Conservation (phyloP, 2,888 invertebrate genomes). For the Pammene aurita region DNA sequence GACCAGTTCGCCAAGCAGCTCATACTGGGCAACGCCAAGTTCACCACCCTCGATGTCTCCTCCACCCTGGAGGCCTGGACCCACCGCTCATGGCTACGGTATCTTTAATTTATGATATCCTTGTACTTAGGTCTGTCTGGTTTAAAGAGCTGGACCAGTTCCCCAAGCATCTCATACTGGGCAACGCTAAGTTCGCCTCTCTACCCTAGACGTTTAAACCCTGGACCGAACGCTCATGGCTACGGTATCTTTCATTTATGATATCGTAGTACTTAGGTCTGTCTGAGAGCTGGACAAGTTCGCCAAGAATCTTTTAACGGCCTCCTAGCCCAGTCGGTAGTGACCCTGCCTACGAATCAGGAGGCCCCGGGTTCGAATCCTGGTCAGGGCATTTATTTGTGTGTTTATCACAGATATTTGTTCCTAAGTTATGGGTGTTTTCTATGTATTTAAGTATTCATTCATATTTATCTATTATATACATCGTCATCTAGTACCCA, state of each 20-base stretch:
- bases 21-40: slow-evolving; percentile 62
- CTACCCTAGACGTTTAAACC: too few relatives aligned
- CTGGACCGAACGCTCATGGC: slow-evolving; percentile 61
- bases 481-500: too few relatives aligned
- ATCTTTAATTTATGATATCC: not conserved
- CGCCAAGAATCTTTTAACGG: too few relatives aligned
- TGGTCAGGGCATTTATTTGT: too few relatives aligned
- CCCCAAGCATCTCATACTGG: slow-evolving; percentile 64
- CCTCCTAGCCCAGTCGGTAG: too few relatives aligned
- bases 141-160: slow-evolving; percentile 58
- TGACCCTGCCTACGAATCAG: slow-evolving; percentile 52
- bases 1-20: slow-evolving; percentile 69
- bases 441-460: too few relatives aligned
- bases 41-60: slow-evolving; percentile 68
- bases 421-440: too few relatives aligned
- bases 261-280: not conserved
- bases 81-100: slow-evolving; percentile 54
- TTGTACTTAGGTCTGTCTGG: not conserved
- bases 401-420: too few relatives aligned
- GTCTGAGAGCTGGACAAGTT: slow-evolving; percentile 59
- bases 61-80: too few relatives aligned
- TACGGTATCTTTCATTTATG: slow-evolving; percentile 17
- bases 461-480: too few relatives aligned
- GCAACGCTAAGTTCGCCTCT: slow-evolving; percentile 63
- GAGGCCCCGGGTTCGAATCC: too few relatives aligned